Conservation (phyloP, 2,888 invertebrate species). For the Drosophila mulleri region DNA sequence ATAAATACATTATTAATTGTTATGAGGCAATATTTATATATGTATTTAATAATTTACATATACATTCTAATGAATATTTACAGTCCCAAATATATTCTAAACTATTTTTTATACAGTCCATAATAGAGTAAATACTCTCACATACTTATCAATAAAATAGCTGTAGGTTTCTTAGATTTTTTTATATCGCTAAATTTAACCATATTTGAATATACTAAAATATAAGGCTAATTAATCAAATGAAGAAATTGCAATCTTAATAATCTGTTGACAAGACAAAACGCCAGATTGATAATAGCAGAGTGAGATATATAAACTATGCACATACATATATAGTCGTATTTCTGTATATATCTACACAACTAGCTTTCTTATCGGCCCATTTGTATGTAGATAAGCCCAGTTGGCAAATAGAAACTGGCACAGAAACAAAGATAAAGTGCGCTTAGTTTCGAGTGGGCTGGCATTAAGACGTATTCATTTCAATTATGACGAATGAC, state of each 20-base stretch:
- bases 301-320: conserved; percentile 12
- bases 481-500: conserved; percentile 65
- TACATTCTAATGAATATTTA: too few relatives aligned
- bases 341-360: conserved; percentile 11
- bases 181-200: neutral
- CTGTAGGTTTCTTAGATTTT: too few relatives aligned
- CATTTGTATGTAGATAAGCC: conserved; percentile 40
- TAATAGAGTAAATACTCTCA: neutral
- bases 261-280: conserved; percentile 28
- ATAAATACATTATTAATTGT: neutral
- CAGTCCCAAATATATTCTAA: neutral
- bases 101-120: neutral
- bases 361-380: conserved; percentile 40
- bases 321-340: neutral
- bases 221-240: conserved; percentile 35
- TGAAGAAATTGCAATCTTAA: conserved; percentile 6
- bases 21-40: neutral
- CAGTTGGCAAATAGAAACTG: conserved; percentile 42
- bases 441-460: conserved; percentile 43
- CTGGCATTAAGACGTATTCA: conserved; percentile 49
- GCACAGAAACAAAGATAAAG: conserved; percentile 52
- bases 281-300: conserved; percentile 29
- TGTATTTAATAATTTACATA: neutral
- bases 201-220: neutral
- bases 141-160: neutral